Evolutionary conservation across 2,888 invertebrate genomes (phyloP).

Genomic region (Gastrophysa polygoni): DNA sequence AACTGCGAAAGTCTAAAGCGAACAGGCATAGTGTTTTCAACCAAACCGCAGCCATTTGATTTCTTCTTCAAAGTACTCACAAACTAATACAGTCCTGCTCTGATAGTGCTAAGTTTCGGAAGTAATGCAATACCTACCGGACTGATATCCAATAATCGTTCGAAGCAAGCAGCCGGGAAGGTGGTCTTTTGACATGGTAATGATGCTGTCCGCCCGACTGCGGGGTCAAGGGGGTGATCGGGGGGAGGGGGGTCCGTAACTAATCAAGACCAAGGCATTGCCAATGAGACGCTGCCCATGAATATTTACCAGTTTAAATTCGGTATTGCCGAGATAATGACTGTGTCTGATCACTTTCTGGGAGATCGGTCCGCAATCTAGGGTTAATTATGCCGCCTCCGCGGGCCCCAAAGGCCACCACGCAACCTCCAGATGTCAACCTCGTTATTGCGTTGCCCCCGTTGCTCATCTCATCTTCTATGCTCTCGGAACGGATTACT

Average conservation of each 20-base stretch:
- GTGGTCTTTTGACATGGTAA: constrained; percentile 46
- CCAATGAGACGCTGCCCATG: constrained; percentile 62
- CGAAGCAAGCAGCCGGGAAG: constrained; percentile 34
- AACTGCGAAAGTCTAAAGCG: too few species aligned
- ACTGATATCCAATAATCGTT: constrained; percentile 5
- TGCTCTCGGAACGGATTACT: constrained; percentile 13
- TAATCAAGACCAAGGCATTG: constrained; percentile 48
- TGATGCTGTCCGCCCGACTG: constrained; percentile 41
- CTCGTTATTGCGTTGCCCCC: constrained; percentile 33
- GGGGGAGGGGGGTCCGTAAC: constrained; percentile 35
- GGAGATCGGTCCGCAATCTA: constrained; percentile 48
- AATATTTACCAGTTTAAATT: constrained; percentile 56
- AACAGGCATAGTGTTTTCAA: too few species aligned
- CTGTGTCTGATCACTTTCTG: constrained; percentile 50
- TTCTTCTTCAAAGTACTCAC: too few species aligned
- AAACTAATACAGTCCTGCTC: too few species aligned
- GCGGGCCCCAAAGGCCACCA: constrained; percentile 27
- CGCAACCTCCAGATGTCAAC: constrained; percentile 31
- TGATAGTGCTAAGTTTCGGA: too few species aligned
- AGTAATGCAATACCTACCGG: not conserved
- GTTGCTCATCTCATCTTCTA: constrained; percentile 10
- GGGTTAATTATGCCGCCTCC: constrained; percentile 50
- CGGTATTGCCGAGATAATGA: constrained; percentile 55
- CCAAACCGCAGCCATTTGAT: too few species aligned
- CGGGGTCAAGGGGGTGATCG: constrained; percentile 28